Evolutionary conservation across 2,888 invertebrate species (phyloP), one percentile per base, ranked within the genome.

Genomic region (Vandiemenella viatica): DNA sequence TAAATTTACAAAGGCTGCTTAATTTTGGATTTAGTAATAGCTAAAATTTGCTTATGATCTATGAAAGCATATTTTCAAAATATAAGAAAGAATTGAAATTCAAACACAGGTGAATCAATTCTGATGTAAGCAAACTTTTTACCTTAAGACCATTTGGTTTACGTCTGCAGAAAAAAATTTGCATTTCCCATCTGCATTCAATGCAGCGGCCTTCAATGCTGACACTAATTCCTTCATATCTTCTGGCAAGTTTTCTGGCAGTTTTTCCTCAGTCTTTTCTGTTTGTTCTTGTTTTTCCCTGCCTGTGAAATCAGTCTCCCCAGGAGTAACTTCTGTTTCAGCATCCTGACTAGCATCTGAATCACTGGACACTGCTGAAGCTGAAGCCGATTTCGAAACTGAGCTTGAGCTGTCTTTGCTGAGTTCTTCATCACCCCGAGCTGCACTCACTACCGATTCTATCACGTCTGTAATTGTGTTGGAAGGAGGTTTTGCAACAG

Each of bases 391-490:
- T 41, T 55, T 57, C 13, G 54, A 50, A 22, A 51, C 48, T 23
- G 50, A 49, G 47, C 50, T 51, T 37, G 51, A 22, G 17, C 52
- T 55, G 8, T 52, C 53, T 51, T 53, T 51, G 47, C 54, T 51
- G 37, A 53, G 50, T 21, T 55, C 47, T 32, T 55, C 47, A 37
- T 45, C 49, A 22, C 32, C 45, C n/a, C 32, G 58, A 48, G 62
- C 58, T 4, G 62, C 63, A n/a, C 68, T 72, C 15, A 74, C 68
- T 13, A 75, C 75, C 37, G 73, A 72, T 56, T 75, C 74, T 54
- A 75, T 75, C 15, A 69, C 68, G 56, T 72, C 72, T 46, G 66
- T 66, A 40, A 73, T 67, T 43, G 62, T 66, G 51, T 58, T 51
- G 17, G 52, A 20, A 7, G 32, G 6, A 4, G 6, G 16, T 18